These are phyloP conservation scores for Itoplectis maculator DNA, from an alignment of 2,888 invertebrate species.

Conservation along the genomic window DNA sequence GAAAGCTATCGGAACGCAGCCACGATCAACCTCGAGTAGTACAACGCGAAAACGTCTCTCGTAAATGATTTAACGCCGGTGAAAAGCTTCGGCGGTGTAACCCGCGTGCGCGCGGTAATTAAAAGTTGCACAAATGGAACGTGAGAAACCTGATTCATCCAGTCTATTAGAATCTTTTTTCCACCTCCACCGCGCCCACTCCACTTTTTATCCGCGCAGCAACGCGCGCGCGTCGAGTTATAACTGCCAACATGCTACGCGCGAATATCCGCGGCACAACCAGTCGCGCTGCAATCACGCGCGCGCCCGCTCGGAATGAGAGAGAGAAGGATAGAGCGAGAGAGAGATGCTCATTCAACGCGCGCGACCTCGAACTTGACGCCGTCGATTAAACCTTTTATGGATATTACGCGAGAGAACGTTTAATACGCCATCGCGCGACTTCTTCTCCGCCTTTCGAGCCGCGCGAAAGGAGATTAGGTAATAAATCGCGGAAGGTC, in stretches of 20 bases:
- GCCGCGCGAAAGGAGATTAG: constrained; percentile 42
- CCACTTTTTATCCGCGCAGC: constrained; percentile 3
- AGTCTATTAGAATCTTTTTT: constrained; percentile 50
- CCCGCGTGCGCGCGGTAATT: constrained; percentile 58
- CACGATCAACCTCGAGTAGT: neutral
- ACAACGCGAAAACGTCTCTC: neutral
- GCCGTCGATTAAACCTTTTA: constrained; percentile 61
- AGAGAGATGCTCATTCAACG: constrained; percentile 43
- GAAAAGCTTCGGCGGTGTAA: constrained; percentile 38
- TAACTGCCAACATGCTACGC: neutral
- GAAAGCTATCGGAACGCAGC: neutral
- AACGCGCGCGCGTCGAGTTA: neutral
- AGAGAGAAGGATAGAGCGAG: no score
- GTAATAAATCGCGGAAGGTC: constrained; percentile 58
- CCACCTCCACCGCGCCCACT: constrained; percentile 2
- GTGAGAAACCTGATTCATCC: constrained; percentile 59
- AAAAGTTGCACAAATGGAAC: constrained; percentile 65
- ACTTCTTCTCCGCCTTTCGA: constrained; percentile 44
- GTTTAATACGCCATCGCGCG: constrained; percentile 50
- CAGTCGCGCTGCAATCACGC: constrained; percentile 11
- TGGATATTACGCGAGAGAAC: constrained; percentile 60
- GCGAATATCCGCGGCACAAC: neutral
- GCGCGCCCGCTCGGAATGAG: no score
- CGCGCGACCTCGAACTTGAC: constrained; percentile 66
- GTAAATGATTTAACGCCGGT: constrained; percentile 49